Percentiles rank a stretch among this genome's conserved stretches.
Conservation (phyloP, 2,113 vertebrate genomes). For the Piliocolobus tephrosceles region DNA sequence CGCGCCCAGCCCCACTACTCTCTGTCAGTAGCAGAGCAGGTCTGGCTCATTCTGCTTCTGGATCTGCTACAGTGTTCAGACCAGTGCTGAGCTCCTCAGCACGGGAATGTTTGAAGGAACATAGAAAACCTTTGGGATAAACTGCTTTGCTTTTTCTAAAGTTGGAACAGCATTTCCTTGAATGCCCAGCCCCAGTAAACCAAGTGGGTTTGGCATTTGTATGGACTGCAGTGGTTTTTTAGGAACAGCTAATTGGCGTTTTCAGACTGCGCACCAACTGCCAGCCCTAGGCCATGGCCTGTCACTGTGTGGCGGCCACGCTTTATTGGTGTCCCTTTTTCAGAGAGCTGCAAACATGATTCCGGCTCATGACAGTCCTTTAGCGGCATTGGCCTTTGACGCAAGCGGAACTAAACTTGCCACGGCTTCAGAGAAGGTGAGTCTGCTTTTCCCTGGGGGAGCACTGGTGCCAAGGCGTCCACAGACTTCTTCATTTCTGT, state of each 20-base stretch:
- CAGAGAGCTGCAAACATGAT: constrained; percentile 99
- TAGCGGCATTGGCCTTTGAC: constrained; percentile 97
- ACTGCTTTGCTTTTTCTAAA: neutral
- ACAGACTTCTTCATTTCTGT: neutral
- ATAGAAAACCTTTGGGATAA: accelerated
- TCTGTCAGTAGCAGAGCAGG: accelerated
- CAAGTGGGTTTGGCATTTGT: accelerated
- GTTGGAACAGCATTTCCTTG: neutral
- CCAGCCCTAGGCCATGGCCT: accelerated
- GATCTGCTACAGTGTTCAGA: accelerated
- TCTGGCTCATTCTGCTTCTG: neutral
- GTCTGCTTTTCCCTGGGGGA: accelerated
- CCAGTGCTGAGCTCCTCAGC: accelerated
- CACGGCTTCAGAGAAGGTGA: constrained; percentile 98
- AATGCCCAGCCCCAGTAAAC: too few species aligned
- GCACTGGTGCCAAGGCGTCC: neutral
- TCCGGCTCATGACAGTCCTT: constrained; percentile 97
- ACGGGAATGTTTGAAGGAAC: accelerated
- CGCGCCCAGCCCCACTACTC: accelerated
- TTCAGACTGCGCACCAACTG: too few species aligned
- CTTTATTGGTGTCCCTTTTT: neutral
- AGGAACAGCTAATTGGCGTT: neutral
- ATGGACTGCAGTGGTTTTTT: too few species aligned
- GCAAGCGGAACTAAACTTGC: constrained; percentile 96
- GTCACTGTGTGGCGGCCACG: accelerated